Conservation (phyloP, 2,888 invertebrate genomes). For the Perizoma flavofasciatum region DNA sequence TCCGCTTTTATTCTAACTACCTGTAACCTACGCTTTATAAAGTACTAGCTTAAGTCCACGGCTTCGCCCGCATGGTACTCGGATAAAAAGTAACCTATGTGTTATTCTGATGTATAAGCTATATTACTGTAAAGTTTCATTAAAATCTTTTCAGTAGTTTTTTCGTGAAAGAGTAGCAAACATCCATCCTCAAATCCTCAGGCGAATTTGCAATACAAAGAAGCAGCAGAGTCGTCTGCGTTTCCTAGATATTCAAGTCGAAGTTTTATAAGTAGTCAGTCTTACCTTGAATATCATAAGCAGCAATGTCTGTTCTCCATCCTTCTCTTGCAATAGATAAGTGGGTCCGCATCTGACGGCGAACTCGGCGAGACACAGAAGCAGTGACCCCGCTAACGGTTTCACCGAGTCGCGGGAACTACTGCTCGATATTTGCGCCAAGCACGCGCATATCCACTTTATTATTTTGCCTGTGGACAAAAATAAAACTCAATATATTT, state of each 20-base stretch:
- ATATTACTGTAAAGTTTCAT: no score
- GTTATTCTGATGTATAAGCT: no score
- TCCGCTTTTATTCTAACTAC: conserved; percentile 1
- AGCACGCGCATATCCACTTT: conserved; percentile 80
- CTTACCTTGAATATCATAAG: conserved; percentile 89
- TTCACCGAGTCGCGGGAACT: conserved; percentile 85
- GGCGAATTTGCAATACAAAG: no score
- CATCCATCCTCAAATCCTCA: no score
- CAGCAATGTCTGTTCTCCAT: conserved; percentile 77
- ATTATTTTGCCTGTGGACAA: conserved; percentile 80
- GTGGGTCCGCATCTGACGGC: conserved; percentile 92
- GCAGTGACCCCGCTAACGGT: conserved; percentile 90
- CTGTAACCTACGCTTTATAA: not conserved
- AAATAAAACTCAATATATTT: not conserved
- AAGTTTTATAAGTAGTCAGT: not conserved
- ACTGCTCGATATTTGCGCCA: conserved; percentile 74
- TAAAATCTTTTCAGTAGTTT: no score
- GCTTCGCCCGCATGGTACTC: no score
- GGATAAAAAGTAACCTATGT: no score
- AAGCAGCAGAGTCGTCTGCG: no score
- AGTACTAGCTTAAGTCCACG: no score
- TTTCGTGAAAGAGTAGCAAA: no score
- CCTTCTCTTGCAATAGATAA: conserved; percentile 84
- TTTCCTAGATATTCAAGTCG: not conserved
- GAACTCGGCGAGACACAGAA: conserved; percentile 96